Conservation (phyloP, 1,140 invertebrate genomes). For the Ips nitidus region DNA sequence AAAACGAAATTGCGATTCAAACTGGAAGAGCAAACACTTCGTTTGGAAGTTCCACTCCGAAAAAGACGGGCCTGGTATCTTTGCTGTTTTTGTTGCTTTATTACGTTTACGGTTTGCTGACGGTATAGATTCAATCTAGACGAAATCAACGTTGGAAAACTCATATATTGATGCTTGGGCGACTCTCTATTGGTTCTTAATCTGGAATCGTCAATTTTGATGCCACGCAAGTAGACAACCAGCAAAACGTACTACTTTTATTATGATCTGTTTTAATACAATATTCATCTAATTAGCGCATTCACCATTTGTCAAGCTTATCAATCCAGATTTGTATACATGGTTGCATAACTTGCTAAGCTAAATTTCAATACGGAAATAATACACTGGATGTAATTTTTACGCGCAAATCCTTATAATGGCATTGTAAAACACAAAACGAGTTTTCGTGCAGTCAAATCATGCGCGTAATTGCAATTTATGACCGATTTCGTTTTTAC, state of each 20-base stretch:
- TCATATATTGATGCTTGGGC: neutral
- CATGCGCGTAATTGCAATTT: constrained; percentile 34
- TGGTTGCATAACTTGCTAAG: no score
- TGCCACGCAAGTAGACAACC: no score
- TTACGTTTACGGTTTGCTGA: constrained; percentile 24
- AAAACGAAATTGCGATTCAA: constrained; percentile 33
- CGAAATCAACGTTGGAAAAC: neutral
- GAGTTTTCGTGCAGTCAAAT: constrained; percentile 27
- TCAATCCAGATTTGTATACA: no score
- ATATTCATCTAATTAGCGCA: no score
- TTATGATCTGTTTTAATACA: no score
- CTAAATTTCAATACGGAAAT: no score
- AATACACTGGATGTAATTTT: constrained; percentile 5
- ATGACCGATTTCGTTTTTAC: constrained; percentile 34
- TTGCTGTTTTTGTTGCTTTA: constrained; percentile 27
- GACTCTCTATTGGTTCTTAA: no score
- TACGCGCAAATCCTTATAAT: constrained; percentile 4
- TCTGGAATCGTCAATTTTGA: no score
- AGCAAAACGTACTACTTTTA: no score
- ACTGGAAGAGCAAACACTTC: constrained; percentile 33
- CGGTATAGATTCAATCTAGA: constrained; percentile 1
- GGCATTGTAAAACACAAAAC: constrained; percentile 20
- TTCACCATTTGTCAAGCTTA: no score
- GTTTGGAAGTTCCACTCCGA: constrained; percentile 23
- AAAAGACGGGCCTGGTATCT: constrained; percentile 18